Evolutionary conservation across 2,888 invertebrate species (phyloP), one percentile per base, ranked within the genome.

Genomic region (Dendrolimus pini): DNA sequence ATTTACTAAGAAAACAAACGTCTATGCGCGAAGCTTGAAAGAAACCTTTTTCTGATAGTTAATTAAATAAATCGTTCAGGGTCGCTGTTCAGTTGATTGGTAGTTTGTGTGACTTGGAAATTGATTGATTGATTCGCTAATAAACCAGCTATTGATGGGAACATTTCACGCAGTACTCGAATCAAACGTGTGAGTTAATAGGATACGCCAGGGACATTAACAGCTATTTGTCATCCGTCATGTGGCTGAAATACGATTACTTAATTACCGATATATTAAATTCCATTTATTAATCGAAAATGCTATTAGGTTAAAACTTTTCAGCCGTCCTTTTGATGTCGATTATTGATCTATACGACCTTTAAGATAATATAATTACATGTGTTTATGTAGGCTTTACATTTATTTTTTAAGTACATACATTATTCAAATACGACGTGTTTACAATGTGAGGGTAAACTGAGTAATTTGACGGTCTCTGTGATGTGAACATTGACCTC

Each of bases 221-320:
- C 80, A 77, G 82, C 82, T 81, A 83, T 87, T 85, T 86, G 85
- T 85, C 88, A 83, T 71, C 75, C 74, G 76, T 81, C 82, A 80
- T 77, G 74, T 76, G 77, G 79, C 68, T 77, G 78, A 78, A 79
- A 80, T 71, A 72, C 75, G 81, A 86, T 83, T 78, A 82, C 79
- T 81, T 82, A 81, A 84, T 81, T 80, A 78, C 70, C 70, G 70
- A 68, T 67, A 68, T 66, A 72, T 72, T 74, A 70, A 62, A 62
- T 64, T 67, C 62, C 54, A 55, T 54, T 41, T 61, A 60, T 59
- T 59, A 55, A 56, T 56, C 30, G 54, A 54, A 18, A 54, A 71
- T 62, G 6, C 60, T 58, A 61, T 59, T 64, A 57, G 57, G 12
- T 47, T 47, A 60, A 59, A 59, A 52, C 52, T 54, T 52, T 47